phyloP scores from a whole-genome alignment of 2,888 invertebrate genomes.

The Fissipunctia ypsillon region DNA sequence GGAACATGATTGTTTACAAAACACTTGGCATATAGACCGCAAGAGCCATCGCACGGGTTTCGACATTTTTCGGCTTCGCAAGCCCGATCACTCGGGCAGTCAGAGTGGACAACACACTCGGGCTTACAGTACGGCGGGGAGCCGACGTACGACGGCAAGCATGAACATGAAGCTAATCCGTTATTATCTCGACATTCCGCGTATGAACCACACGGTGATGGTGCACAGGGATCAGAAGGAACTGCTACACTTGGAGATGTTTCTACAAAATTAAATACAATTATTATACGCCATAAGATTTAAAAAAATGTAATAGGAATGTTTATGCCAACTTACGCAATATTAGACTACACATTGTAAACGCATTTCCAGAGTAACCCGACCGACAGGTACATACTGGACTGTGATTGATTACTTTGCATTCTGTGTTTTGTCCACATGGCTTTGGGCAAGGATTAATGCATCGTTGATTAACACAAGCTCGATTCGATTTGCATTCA shows the following conservation, averaged over 20 bases:
- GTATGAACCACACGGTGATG: conserved; percentile 93
- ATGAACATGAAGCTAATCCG: conserved; percentile 93
- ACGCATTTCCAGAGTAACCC: conserved; percentile 93
- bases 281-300: conserved; percentile 3
- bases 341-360: conserved; percentile 91
- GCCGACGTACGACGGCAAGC: conserved; percentile 92
- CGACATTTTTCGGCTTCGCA: conserved; percentile 93
- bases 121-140: conserved; percentile 92
- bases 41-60: conserved; percentile 93
- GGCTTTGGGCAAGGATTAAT: conserved; percentile 92
- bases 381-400: conserved; percentile 93
- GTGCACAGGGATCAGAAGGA: conserved; percentile 92
- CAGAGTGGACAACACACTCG: conserved; percentile 92
- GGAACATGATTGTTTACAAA: conserved; percentile 93
- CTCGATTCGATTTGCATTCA: conserved; percentile 92
- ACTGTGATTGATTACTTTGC: conserved; percentile 93
- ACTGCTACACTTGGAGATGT: conserved; percentile 77
- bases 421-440: conserved; percentile 92
- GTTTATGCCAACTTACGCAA: conserved; percentile 86
- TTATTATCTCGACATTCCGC: conserved; percentile 94
- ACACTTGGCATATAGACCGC: conserved; percentile 92
- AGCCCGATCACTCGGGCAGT: conserved; percentile 92
- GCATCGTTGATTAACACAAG: conserved; percentile 93
- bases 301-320: background rate
- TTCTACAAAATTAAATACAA: conserved; percentile 71